Base-by-base conservation (phyloP, 1,140 invertebrate species). In the Venturia canescens region DNA sequence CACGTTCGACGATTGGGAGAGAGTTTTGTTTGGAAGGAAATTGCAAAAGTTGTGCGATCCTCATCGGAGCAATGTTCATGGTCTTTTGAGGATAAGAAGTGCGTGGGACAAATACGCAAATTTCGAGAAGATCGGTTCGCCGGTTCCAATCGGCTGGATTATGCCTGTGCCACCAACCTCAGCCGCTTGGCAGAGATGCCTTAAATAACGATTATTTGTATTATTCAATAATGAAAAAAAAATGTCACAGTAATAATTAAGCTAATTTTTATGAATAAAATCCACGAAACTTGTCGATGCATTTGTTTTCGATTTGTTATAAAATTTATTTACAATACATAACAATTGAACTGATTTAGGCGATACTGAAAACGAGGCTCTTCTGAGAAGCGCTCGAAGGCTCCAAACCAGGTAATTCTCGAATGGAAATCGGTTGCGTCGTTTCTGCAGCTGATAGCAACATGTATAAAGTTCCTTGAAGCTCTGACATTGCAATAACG, bases 381-480 rank as follows among this genome's bases (percentile, higher is more conserved):
- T 93, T 93, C 83, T 93, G 92, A 44, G 94, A 94, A 63, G 93
- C 93, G 78, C 82, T 86, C 83, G 94, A 95, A 44, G 94, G 94
- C 83, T 90, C 88, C 50, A 95, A 84, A 74, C 82, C 87, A 76
- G 91, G 89, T 78, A 84, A 88, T 66, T 92, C 84, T 79, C 92
- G 87, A 16, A 84, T 71, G 23, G 81, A 87, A 21, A 89, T 34
- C 69, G 83, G 80, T 75, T 90, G 84, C 57, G 82, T 82, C 60
- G 83, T 88, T 85, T 90, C 85, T 6, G 94, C 92, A 18, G 92
- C 92, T 7, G 94, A 93, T 53, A 96, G 87, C n/a, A 97, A 86
- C 87, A 96, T 93, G 83, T 94, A 92, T 63, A 96, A 92, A 27
- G 93, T 92, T n/a, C 96, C 96, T 88, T 96, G 94, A 16, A 97